These are phyloP conservation scores for Passerina amoena DNA, from an alignment of 2,113 vertebrate genomes.

Conservation along the genomic window DNA sequence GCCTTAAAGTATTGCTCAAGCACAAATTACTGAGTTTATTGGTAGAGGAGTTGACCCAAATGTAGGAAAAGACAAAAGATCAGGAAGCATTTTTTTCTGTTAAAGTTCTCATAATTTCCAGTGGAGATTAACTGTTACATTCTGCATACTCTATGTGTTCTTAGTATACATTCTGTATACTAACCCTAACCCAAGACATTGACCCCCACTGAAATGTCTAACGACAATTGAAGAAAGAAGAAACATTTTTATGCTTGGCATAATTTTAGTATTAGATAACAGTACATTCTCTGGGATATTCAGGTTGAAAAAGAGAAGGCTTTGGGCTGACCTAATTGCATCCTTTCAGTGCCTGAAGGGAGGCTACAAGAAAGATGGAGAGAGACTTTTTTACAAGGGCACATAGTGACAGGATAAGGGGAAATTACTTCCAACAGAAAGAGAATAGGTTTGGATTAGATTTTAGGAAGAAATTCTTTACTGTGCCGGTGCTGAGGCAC, in stretches of 20 bases:
- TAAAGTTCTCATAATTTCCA: background rate
- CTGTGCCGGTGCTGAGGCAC: rapidly evolving
- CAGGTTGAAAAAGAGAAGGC: background rate
- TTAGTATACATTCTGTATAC: background rate
- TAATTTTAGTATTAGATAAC: background rate
- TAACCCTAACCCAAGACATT: background rate
- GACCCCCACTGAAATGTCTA: background rate
- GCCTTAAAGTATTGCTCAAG: background rate
- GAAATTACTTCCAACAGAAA: background rate
- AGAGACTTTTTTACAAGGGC: background rate
- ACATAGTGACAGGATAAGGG: background rate
- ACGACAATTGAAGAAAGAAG: background rate
- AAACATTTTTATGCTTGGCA: background rate
- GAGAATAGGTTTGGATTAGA: background rate
- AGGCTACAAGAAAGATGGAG: background rate
- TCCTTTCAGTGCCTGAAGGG: background rate
- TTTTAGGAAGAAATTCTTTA: background rate
- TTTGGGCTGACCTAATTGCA: background rate
- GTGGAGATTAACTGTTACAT: background rate
- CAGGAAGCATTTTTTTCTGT: background rate
- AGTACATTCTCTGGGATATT: background rate
- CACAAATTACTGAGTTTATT: background rate
- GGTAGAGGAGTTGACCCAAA: background rate
- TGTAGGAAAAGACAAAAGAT: background rate
- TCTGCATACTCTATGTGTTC: background rate